These are phyloP conservation scores for Carettochelys insculpta DNA, from an alignment of 2,113 vertebrate species.

Conservation along the genomic window DNA sequence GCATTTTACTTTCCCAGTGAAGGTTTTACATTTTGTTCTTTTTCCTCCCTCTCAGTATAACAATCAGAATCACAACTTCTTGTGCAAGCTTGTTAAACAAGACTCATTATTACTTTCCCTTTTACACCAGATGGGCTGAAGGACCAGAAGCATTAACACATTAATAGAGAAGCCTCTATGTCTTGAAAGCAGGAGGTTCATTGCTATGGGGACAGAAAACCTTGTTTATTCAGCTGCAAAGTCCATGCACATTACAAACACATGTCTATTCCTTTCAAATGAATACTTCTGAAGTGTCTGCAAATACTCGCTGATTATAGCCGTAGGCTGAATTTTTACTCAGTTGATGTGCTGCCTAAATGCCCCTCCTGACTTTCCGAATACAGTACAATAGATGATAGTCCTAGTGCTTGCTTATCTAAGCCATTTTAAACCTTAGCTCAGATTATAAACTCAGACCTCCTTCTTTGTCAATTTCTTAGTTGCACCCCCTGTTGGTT, in stretches of 20 bases:
- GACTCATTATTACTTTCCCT: not conserved
- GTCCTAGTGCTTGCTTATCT: not conserved
- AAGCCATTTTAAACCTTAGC: not conserved
- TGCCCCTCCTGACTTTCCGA: not conserved
- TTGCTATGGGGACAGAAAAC: not conserved
- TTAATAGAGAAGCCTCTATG: not conserved
- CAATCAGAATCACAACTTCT: not conserved
- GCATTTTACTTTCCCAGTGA: rapidly evolving
- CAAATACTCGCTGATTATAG: not conserved
- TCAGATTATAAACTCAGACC: not conserved
- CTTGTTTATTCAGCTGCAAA: not conserved
- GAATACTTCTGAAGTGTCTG: rapidly evolving
- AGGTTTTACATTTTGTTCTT: not conserved
- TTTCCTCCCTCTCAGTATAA: not conserved
- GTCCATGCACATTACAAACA: not conserved
- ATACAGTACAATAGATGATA: not conserved
- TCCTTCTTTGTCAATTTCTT: not conserved
- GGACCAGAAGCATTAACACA: not conserved
- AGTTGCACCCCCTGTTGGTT: not conserved
- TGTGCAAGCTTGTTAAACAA: not conserved
- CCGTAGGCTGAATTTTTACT: not conserved
- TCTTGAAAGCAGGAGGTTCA: not conserved
- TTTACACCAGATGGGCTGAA: not conserved
- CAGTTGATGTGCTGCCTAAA: not conserved
- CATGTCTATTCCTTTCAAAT: not conserved